These are phyloP conservation scores for Coregonus suidteri DNA, from an alignment of 2,797 vertebrate species.

Conservation along the genomic window DNA sequence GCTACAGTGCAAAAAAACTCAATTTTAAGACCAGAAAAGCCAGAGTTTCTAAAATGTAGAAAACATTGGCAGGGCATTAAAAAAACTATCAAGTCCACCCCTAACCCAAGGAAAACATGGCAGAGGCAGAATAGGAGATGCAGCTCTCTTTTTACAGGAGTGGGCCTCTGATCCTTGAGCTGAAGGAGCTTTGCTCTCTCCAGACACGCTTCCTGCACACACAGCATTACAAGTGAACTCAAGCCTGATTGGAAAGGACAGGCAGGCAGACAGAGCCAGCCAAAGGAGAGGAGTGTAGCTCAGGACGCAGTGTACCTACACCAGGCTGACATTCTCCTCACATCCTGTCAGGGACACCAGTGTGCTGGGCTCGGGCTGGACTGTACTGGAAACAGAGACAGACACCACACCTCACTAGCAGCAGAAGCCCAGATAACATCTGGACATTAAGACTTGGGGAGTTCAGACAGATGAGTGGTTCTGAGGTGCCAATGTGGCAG, in stretches of 20 bases:
- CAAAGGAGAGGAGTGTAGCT: slow-evolving; percentile 43
- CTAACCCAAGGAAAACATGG: slow-evolving; percentile 43
- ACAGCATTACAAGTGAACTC: slow-evolving; percentile 60
- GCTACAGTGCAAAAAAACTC: neutral
- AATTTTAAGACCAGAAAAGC: neutral
- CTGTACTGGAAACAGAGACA: slow-evolving; percentile 52
- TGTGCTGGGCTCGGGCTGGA: slow-evolving; percentile 46
- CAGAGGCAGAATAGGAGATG: slow-evolving; percentile 52
- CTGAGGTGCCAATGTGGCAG: slow-evolving; percentile 46
- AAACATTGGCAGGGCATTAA: neutral
- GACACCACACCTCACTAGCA: slow-evolving; percentile 39
- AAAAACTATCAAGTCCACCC: slow-evolving; percentile 5
- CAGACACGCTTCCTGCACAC: slow-evolving; percentile 62
- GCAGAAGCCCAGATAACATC: slow-evolving; percentile 6
- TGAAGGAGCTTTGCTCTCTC: slow-evolving; percentile 55
- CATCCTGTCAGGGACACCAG: slow-evolving; percentile 51
- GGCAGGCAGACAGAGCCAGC: slow-evolving; percentile 40
- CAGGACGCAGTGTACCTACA: slow-evolving; percentile 34
- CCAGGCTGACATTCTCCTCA: slow-evolving; percentile 1
- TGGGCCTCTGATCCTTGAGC: slow-evolving; percentile 51
- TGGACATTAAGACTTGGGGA: neutral
- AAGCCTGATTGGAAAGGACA: slow-evolving; percentile 68
- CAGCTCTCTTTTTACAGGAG: slow-evolving; percentile 29
- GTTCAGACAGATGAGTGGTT: slow-evolving; percentile 54
- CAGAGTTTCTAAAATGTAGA: neutral